Conservation (phyloP, 2,113 vertebrate genomes). For the Etia nguti region DNA sequence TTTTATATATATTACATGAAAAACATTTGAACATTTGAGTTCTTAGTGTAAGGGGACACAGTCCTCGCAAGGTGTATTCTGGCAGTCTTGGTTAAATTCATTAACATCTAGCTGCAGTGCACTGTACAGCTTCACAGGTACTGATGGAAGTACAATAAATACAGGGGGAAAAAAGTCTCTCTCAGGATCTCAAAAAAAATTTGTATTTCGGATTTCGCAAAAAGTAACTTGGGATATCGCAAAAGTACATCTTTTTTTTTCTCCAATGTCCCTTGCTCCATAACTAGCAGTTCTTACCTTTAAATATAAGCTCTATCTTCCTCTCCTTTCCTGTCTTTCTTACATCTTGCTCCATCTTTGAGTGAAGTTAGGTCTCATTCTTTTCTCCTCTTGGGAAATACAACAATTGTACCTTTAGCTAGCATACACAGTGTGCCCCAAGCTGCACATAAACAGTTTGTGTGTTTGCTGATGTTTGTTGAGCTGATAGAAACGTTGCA, state of each 20-base stretch:
- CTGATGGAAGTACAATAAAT: neutral
- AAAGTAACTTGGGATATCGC: no score
- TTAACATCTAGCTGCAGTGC: neutral
- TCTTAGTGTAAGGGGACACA: no score
- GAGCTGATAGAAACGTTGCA: neutral
- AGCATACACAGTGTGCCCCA: neutral
- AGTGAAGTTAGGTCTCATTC: neutral
- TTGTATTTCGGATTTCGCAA: neutral
- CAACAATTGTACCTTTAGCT: neutral
- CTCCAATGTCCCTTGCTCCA: neutral
- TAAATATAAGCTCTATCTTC: neutral
- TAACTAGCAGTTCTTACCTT: neutral
- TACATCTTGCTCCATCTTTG: neutral
- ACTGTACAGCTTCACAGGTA: neutral
- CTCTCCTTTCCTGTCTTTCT: neutral
- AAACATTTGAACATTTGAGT: no score
- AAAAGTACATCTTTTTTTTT: neutral
- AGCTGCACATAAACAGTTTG: neutral
- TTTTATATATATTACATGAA: no score
- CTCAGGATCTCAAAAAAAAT: neutral
- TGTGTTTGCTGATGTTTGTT: neutral
- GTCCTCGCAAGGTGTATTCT: no score
- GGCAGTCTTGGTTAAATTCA: no score
- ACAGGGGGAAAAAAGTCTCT: rapidly evolving
- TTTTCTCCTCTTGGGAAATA: neutral